Base-by-base conservation (phyloP, 2,113 vertebrate genomes). In the Tyto alba region DNA sequence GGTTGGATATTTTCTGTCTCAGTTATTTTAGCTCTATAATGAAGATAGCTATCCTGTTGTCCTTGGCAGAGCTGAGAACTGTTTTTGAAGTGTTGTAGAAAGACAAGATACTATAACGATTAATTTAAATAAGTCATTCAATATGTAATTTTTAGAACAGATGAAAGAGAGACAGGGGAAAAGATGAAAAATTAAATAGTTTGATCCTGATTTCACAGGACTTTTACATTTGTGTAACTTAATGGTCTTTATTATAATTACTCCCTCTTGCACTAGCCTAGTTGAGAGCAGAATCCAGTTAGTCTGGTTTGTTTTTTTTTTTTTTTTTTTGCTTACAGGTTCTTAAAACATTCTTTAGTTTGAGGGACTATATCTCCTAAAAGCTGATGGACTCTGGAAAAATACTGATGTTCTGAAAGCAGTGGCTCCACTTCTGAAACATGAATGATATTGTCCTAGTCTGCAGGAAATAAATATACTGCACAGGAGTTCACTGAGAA, bases 341-440 rank as follows among this genome's bases (percentile, higher is more conserved):
- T 81, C 76, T 68, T 74, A 75, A 85, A 71, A 40, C 43, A 22
- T 50, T 80, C 22, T 86, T 80, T 92, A 56, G 16, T 83, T 67
- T 67, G 48, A 78, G 62, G 29, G 11, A 74, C 47, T 63, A 0
- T 62, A 60, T 74, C 48, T 93, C 76, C 79, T 88, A 64, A 86
- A 93, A 92, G 30, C 79, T 72, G 77, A 52, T 40, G 92, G 73
- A 52, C 30, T 79, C 50, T 78, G 86, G 64, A 56, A 90, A 89
- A 92, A 72, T 50, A 86, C 40, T 53, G 60, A 47, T 92, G 52
- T 94, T 96, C 79, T 90, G 56, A 90, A 89, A 94, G 83, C 68
- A 43, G 59, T n/a, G 75, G 55, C 79, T 77, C 63, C 57, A 48
- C 60, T 72, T 84, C 59, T 88, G 72, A 86, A 90, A 52, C 66